Evolutionary conservation across 2,113 vertebrate species (phyloP), one percentile per base, ranked within the genome.

Genomic region (Stegastes partitus): DNA sequence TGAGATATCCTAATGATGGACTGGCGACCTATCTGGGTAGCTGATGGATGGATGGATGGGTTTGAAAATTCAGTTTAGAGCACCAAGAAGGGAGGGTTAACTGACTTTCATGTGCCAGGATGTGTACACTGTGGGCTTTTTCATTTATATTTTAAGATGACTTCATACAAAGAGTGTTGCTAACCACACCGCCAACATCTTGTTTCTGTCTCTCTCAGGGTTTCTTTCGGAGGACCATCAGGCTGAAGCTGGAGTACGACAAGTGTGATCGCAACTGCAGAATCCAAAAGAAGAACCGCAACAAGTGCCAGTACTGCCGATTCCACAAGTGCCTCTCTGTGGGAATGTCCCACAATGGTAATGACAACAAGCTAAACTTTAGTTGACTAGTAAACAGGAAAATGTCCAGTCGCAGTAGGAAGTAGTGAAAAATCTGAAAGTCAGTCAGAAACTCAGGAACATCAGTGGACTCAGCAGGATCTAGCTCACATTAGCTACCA

Each of bases 291-390:
- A 99, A 98, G 93, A 99, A 98, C 50, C 95, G 98, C 7, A 99
- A 99, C 74, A 99, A 99, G 93, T 99, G 98, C 93, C 98, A 99
- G 62, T 97, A 96, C 86, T 99, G 98, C 86, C 96, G 98, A 37
- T 99, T 99, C 82, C 96, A 96, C 77, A 99, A 99, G 95, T 99
- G 97, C 94, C 96, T 99, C n/a, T 94, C 95, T 0, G 96, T 96
- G n/a, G 98, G 98, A 87, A 99, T 99, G 98, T 99, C 98, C 69
- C 98, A 99, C 93, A 99, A 98, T 0, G 98, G 98, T 99, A 93
- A 95, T 64, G 10, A 4, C 1, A 42, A 8, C 39, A 42, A 42
- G 14, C 39, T 42, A 42, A 42, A 42, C 12, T 42, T 14, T 4
- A 9, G 39, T 12, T 0, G 4, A 2, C 14, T 15, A 12, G 11